A percentile compares a stretch with the other conserved stretches of the same genome.
Evolutionary conservation across 2,888 invertebrate genomes (phyloP).

Genomic region (Dasypolia templi): DNA sequence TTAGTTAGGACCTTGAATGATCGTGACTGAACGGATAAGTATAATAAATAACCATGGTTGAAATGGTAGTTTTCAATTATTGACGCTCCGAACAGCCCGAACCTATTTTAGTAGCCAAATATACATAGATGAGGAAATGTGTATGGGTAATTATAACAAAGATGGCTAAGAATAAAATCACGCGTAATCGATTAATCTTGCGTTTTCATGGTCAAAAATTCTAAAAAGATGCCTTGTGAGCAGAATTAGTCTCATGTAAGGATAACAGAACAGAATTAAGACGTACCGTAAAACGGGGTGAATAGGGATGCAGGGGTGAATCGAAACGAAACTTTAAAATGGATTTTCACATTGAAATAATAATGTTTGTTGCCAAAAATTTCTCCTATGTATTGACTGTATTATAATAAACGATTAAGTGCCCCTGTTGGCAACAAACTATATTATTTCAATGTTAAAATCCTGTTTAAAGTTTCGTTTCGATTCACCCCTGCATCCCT

Average conservation of each 20-base stretch:
- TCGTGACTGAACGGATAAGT: slow-evolving; percentile 80
- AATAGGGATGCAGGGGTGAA: too few species aligned
- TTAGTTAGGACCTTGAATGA: slow-evolving; percentile 78
- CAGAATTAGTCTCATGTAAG: slow-evolving; percentile 28
- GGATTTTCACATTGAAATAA: too few species aligned
- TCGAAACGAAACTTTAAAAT: too few species aligned
- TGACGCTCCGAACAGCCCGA: slow-evolving; percentile 67
- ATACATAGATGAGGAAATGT: slow-evolving; percentile 67
- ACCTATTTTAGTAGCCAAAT: slow-evolving; percentile 68
- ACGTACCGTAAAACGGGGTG: too few species aligned
- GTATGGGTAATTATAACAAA: slow-evolving; percentile 58
- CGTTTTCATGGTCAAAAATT: slow-evolving; percentile 52
- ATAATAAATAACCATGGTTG: slow-evolving; percentile 73
- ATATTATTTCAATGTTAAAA: too few species aligned
- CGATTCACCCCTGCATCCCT: too few species aligned
- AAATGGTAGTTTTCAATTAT: slow-evolving; percentile 79
- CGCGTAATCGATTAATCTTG: slow-evolving; percentile 52
- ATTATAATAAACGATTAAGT: too few species aligned
- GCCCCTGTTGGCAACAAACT: too few species aligned
- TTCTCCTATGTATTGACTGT: too few species aligned
- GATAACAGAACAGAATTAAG: slow-evolving; percentile 24
- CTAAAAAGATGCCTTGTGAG: slow-evolving; percentile 43
- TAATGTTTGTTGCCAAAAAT: too few species aligned
- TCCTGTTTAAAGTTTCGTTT: too few species aligned
- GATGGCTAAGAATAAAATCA: slow-evolving; percentile 55